phyloP scores from a whole-genome alignment of 2,797 vertebrate genomes.

The Holocentrus rufus region DNA sequence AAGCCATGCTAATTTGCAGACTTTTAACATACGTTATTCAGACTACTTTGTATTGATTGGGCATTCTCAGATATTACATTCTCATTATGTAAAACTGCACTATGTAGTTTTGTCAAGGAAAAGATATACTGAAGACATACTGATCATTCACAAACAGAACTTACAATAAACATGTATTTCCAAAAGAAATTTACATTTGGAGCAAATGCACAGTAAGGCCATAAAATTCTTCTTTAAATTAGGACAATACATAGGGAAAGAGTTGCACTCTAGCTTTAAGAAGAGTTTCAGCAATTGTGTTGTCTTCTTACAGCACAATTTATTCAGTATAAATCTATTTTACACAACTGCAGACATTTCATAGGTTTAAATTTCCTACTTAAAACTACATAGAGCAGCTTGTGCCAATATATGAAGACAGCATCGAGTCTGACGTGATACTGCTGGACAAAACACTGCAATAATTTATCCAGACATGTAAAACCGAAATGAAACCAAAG shows the following conservation, averaged over 20 bases:
- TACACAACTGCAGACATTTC: slow-evolving; percentile 18
- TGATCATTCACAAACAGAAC: slow-evolving; percentile 25
- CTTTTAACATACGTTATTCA: slow-evolving; percentile 45
- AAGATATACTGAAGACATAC: slow-evolving; percentile 24
- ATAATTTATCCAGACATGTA: slow-evolving; percentile 9
- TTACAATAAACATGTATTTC: slow-evolving; percentile 40
- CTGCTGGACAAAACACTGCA: slow-evolving; percentile 18
- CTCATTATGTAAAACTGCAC: slow-evolving; percentile 36
- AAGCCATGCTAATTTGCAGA: slow-evolving; percentile 49
- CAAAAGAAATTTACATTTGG: slow-evolving; percentile 10
- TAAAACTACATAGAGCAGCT: slow-evolving; percentile 24
- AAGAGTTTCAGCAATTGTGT: neutral
- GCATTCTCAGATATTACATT: slow-evolving; percentile 58
- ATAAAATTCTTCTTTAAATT: neutral
- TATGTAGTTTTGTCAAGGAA: slow-evolving; percentile 18
- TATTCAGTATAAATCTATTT: slow-evolving; percentile 45
- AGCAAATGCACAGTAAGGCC: neutral
- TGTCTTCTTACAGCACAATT: slow-evolving; percentile 4
- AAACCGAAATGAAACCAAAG: slow-evolving; percentile 13
- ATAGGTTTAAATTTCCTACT: slow-evolving; percentile 5
- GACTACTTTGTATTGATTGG: slow-evolving; percentile 50
- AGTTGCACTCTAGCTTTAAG: neutral
- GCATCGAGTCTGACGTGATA: slow-evolving; percentile 18
- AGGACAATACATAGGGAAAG: neutral
- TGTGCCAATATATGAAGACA: slow-evolving; percentile 25